phyloP scores from a whole-genome alignment of 2,113 vertebrate species.

The Camelus dromedarius region DNA sequence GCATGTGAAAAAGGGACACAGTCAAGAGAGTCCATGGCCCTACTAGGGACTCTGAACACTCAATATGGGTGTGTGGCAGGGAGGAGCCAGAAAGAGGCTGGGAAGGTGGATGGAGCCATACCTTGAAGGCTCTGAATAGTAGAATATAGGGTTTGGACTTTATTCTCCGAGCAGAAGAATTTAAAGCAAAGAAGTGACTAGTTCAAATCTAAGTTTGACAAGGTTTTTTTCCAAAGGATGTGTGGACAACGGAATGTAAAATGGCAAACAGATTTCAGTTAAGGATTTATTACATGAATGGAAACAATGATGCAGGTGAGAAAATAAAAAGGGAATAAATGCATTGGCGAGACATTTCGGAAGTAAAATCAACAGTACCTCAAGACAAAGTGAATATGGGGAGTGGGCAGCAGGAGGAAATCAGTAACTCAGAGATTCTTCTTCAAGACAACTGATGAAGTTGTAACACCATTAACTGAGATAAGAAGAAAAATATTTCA shows the following conservation, averaged over 20 bases:
- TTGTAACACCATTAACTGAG: neutral
- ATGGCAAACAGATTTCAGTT: neutral
- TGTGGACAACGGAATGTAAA: neutral
- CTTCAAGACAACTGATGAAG: neutral
- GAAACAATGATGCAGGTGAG: neutral
- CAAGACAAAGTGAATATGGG: neutral
- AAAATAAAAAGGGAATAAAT: neutral
- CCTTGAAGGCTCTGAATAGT: neutral
- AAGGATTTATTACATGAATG: neutral
- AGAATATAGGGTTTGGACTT: neutral
- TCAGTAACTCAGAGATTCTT: neutral
- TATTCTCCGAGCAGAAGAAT: neutral
- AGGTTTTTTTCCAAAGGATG: neutral
- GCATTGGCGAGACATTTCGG: neutral
- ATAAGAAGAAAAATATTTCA: slow-evolving; percentile 7
- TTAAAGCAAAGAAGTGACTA: neutral
- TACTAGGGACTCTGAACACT: neutral
- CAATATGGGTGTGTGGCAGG: neutral
- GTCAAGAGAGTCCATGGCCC: neutral
- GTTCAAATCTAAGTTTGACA: neutral
- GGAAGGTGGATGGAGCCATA: neutral
- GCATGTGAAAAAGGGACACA: neutral
- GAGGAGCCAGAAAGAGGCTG: neutral
- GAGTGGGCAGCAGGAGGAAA: neutral
- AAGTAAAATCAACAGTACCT: neutral